These are phyloP conservation scores for Plebejus argus DNA, from an alignment of 2,888 invertebrate genomes.

Conservation along the genomic window DNA sequence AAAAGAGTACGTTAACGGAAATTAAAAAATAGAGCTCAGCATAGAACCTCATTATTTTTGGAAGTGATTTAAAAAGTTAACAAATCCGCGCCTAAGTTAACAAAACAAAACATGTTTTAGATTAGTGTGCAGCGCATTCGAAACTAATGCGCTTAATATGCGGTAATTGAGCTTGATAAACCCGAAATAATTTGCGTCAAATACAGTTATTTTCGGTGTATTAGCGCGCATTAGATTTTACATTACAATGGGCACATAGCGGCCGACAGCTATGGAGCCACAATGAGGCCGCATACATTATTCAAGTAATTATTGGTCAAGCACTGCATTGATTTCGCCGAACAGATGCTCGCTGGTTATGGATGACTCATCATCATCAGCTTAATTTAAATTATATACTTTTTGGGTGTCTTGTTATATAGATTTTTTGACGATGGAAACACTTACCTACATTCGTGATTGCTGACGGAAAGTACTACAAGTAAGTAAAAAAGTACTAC, in stretches of 20 bases:
- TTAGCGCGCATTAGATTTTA: slow-evolving; percentile 13
- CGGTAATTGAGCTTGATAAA: neutral
- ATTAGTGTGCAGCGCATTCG: neutral
- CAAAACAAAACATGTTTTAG: too few species aligned
- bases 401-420: neutral
- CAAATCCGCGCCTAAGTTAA: too few species aligned
- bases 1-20: too few species aligned
- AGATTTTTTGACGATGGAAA: neutral
- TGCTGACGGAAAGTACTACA: too few species aligned
- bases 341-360: slow-evolving; percentile 12
- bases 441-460: too few species aligned
- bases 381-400: neutral
- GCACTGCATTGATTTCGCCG: slow-evolving; percentile 4
- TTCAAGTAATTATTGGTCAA: slow-evolving; percentile 18
- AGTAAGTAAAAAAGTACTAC: too few species aligned
- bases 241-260: neutral
- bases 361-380: neutral
- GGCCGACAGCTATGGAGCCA: neutral
- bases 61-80: too few species aligned
- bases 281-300: slow-evolving; percentile 18
- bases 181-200: slow-evolving; percentile 2
- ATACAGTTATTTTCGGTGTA: slow-evolving; percentile 19
- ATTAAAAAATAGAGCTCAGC: too few species aligned
- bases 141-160: slow-evolving; percentile 8
- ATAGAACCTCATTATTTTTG: too few species aligned